These are phyloP conservation scores for Drosophila busckii DNA, from an alignment of 1,140 invertebrate genomes.

Conservation along the genomic window DNA sequence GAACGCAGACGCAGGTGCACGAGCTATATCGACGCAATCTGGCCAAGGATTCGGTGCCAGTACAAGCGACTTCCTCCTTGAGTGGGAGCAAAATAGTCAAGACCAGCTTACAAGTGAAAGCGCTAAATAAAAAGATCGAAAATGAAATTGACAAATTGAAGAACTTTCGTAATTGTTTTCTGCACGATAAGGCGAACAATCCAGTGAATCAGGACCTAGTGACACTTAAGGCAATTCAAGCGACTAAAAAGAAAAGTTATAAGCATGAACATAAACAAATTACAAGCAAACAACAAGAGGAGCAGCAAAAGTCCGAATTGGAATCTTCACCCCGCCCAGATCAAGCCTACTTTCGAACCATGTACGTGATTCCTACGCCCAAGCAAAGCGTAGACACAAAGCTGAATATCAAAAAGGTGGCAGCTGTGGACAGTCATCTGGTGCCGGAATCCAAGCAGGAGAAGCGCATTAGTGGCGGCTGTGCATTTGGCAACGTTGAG, in stretches of 20 bases:
- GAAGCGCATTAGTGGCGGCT: slow-evolving; percentile 10
- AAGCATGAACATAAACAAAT: not conserved
- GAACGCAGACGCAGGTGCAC: slow-evolving; percentile 9
- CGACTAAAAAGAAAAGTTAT: not conserved
- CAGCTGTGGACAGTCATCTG: not conserved
- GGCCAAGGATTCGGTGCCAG: not conserved
- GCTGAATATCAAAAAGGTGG: not conserved
- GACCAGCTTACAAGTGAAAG: slow-evolving; percentile 10
- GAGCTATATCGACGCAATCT: slow-evolving; percentile 5
- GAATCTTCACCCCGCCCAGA: no score
- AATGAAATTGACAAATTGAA: slow-evolving; percentile 35
- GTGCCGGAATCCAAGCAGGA: not conserved
- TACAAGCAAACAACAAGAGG: no score
- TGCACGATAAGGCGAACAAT: not conserved
- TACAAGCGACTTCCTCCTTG: not conserved
- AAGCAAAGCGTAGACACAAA: not conserved
- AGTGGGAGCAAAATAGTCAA: slow-evolving; percentile 1
- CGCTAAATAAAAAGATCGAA: slow-evolving; percentile 26
- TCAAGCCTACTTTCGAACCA: no score
- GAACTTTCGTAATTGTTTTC: slow-evolving; percentile 10
- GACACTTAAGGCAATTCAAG: not conserved
- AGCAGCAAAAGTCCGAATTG: no score
- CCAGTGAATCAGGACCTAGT: not conserved
- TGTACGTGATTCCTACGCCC: no score
- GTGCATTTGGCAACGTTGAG: not conserved